Base-by-base conservation (phyloP, 2,797 vertebrate species). In the Tiaroga cobitis region DNA sequence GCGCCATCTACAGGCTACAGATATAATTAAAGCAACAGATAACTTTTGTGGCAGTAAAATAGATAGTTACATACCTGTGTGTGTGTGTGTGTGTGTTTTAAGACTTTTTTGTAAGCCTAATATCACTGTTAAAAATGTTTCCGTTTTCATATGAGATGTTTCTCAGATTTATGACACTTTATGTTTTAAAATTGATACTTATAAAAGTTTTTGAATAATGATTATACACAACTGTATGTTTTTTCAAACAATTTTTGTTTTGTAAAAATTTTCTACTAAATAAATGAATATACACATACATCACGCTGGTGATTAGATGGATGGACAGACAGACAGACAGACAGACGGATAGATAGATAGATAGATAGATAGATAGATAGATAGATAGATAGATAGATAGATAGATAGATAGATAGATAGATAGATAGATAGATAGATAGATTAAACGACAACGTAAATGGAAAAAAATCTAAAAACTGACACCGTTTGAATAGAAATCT, bases 1-100 rank as follows among this genome's bases (percentile, higher is more conserved):
- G 56, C 29, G 56, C 29, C 70, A 49, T 13, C 81, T 83, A 32
- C 70, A 83, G 70, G 29, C 19, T 15, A 82, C 29, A 34, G 2
- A 34, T 34, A 46, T 49, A 51, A 46, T 18, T 24, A 76, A 34
- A 77, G 21, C 32, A 9, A 54, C 19, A 21, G 8, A 59, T 2
- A 11, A 5, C 13, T n/a, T 77, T 18, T n/a, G 8, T 9, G 11
- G 51, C 21, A 9, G 15, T 76, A 24, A 54, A 15, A 75, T 54
- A 24, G 0, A 8, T 37, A 37, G 7, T 8, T 34, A 13, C 2
- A 21, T 1, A 19, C 15, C 15, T 15, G 46, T 49, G 46, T 49
- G 46, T 49, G 46, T 49, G n/a, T n/a, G n/a, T n/a, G n/a, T 15
- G 43, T 56, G 29, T 18, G 26, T 10, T 24, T 24, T 10, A 24